These are phyloP conservation scores for Hetaerina americana DNA, from an alignment of 1,140 invertebrate genomes.

Conservation along the genomic window DNA sequence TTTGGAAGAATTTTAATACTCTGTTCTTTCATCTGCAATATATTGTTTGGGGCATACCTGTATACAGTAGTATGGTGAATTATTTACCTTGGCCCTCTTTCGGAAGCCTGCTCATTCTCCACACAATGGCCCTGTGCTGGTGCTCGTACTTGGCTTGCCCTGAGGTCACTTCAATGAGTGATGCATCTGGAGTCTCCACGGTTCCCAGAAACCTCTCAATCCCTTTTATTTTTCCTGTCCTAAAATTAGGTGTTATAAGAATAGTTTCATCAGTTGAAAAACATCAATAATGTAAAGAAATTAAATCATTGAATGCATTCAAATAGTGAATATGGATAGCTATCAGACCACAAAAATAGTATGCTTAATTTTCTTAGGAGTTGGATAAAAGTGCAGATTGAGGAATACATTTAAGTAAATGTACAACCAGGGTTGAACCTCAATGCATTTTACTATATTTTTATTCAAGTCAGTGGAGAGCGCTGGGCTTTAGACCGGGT, in stretches of 20 bases:
- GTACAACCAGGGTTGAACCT: too few species aligned
- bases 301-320: not conserved
- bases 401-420: too few species aligned
- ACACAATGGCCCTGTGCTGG: conserved; percentile 92
- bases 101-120: conserved; percentile 90
- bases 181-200: conserved; percentile 79
- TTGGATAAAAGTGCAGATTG: too few species aligned
- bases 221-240: conserved; percentile 85
- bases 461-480: too few species aligned
- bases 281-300: conserved; percentile 16
- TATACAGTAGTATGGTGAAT: too few species aligned
- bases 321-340: not conserved
- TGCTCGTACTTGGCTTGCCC: conserved; percentile 99
- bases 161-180: conserved; percentile 92
- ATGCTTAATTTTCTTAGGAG: too few species aligned
- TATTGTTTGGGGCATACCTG: too few species aligned
- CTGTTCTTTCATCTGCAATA: too few species aligned
- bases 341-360: too few species aligned
- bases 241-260: conserved; percentile 25
- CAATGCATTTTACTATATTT: too few species aligned
- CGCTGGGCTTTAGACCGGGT: too few species aligned
- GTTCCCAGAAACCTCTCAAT: conserved; percentile 88
- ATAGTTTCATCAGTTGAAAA: conserved; percentile 7
- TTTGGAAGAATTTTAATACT: too few species aligned
- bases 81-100: conserved; percentile 88